Base-by-base conservation (phyloP, 1,140 invertebrate species). In the Phenacoccus solenopsis region DNA sequence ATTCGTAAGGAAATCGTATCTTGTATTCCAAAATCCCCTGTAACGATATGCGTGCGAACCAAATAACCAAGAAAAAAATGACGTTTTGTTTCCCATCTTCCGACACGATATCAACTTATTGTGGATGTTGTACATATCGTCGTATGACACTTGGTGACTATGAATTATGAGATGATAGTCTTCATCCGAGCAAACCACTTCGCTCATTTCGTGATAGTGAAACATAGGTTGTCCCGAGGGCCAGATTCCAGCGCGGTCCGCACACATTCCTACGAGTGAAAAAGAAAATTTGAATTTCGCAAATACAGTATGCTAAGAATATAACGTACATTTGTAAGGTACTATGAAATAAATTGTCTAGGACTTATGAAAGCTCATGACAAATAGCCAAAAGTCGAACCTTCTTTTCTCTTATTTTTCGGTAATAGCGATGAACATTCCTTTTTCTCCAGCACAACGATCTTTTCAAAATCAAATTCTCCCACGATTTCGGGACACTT, bases 121-220 rank as follows among this genome's bases (percentile, higher is more conserved):
- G 16, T 64, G 59, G 16, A 64, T 64, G 59, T 25, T 20, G 16
- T 25, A 64, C 59, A 64, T 64, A 64, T 64, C 59, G 16, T 64
- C 59, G 22, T 64, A 64, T 22, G 59, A 24, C 9, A 64, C 25
- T 64, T 64, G 2, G 25, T 64, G 59, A 27, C 59, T 24, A 24
- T 64, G 25, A 2, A 64, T 22, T 5, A 64, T 64, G 10, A 64
- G 25, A 25, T 64, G 13, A 25, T 64, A 5, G 16, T 64, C 59
- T 64, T 64, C 59, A 10, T 13, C 12, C 21, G 59, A 25, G 16
- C 59, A 64, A 25, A 25, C 25, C 2, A 64, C 9, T 2, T 27
- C 21, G 2, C 1, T 64, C 3, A 27, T 24, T 27, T 27, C 22
- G 9, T 22, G 3, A 24, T 27, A 27, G 3, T 64, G 59, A 64